These are phyloP conservation scores for Mustela nigripes DNA, from an alignment of 2,113 vertebrate species.

Conservation along the genomic window DNA sequence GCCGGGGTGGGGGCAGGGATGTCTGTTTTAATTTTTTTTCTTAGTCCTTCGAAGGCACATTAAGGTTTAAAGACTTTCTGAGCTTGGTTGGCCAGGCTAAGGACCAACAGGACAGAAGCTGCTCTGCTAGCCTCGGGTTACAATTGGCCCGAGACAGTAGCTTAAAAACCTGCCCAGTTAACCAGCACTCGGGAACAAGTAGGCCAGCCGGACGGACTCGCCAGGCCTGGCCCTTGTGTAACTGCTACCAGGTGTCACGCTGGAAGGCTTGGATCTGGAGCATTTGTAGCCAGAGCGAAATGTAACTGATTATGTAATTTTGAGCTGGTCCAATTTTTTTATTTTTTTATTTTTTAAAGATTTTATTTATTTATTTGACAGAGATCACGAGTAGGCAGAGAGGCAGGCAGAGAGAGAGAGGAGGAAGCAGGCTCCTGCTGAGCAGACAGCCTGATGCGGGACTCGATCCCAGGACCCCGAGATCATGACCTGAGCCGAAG, in stretches of 20 bases:
- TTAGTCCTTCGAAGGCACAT: neutral
- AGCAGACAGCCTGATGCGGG: no score
- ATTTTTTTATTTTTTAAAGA: constrained; percentile 77
- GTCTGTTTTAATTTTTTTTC: neutral
- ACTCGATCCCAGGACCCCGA: no score
- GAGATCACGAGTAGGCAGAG: no score
- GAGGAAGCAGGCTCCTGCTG: no score
- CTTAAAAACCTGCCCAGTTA: constrained; percentile 42
- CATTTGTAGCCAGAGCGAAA: neutral
- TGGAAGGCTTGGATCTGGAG: constrained; percentile 65
- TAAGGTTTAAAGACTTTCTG: neutral
- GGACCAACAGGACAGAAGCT: neutral
- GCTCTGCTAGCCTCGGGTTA: constrained; percentile 39
- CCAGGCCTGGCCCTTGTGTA: neutral
- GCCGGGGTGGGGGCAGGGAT: neutral
- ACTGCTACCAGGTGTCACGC: constrained; percentile 60
- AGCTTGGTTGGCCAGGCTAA: neutral
- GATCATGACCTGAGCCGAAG: no score
- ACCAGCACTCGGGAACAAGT: neutral
- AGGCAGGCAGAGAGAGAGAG: no score
- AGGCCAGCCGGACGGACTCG: constrained; percentile 10
- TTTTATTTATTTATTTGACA: no score
- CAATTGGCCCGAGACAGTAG: neutral
- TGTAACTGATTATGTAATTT: constrained; percentile 65
- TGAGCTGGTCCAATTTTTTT: constrained; percentile 66